These are phyloP conservation scores for Nomada fabriciana DNA, from an alignment of 2,888 invertebrate genomes.

Conservation along the genomic window DNA sequence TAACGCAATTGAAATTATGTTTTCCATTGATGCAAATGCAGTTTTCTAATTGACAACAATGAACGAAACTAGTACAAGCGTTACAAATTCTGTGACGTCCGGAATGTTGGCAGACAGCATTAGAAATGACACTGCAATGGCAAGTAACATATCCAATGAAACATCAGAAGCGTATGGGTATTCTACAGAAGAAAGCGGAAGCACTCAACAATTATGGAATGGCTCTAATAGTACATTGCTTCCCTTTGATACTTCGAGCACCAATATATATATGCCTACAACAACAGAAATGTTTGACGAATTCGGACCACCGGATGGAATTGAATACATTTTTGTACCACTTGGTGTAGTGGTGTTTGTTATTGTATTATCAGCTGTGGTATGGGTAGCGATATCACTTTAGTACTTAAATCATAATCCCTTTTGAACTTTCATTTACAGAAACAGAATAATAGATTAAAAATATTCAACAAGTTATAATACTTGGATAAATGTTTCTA, in stretches of 20 bases:
- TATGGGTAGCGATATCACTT: slow-evolving; percentile 75
- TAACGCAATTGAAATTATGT: slow-evolving; percentile 17
- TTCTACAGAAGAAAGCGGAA: slow-evolving; percentile 57
- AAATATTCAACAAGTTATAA: slow-evolving; percentile 42
- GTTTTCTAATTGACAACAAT: slow-evolving; percentile 27
- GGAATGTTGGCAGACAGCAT: slow-evolving; percentile 42
- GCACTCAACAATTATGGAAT: slow-evolving; percentile 62
- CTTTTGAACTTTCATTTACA: slow-evolving; percentile 50
- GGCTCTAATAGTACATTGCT: slow-evolving; percentile 58
- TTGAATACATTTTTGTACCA: slow-evolving; percentile 83
- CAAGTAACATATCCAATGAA: slow-evolving; percentile 60
- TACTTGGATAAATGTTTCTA: slow-evolving; percentile 53
- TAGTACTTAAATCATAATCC: slow-evolving; percentile 61
- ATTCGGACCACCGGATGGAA: slow-evolving; percentile 82
- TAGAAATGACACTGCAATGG: slow-evolving; percentile 52
- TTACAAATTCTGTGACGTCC: slow-evolving; percentile 47
- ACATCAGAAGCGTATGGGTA: slow-evolving; percentile 64
- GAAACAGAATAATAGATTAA: slow-evolving; percentile 45
- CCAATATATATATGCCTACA: slow-evolving; percentile 70
- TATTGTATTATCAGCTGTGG: slow-evolving; percentile 82
- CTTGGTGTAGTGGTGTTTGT: slow-evolving; percentile 83
- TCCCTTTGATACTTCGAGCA: slow-evolving; percentile 64
- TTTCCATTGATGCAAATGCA: slow-evolving; percentile 6
- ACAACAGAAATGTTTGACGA: slow-evolving; percentile 80
- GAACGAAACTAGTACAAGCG: slow-evolving; percentile 48